Percentiles rank a stretch among this genome's conserved stretches.
phyloP scores from a whole-genome alignment of 2,888 invertebrate species.

The Chironomus tentans region DNA sequence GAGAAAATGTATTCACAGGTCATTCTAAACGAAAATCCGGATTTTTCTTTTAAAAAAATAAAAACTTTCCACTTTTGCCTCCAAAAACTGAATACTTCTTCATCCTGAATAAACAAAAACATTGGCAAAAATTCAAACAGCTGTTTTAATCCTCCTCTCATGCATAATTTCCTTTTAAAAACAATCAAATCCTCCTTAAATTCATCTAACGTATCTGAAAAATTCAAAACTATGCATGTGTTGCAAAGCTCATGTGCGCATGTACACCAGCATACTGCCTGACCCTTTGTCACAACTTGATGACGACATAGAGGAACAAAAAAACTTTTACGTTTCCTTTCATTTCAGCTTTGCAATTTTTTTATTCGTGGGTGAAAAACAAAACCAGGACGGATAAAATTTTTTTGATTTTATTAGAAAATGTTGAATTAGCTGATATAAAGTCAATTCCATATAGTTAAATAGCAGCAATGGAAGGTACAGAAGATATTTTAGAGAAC shows the following conservation, averaged over 20 bases:
- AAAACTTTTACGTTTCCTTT: background rate
- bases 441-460: constrained; percentile 4
- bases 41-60: too few species aligned
- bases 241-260: background rate
- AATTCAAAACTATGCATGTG: background rate
- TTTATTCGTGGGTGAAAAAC: background rate
- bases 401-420: background rate
- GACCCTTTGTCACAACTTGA: background rate
- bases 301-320: background rate
- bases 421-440: background rate
- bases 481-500: background rate
- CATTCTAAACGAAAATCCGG: too few species aligned
- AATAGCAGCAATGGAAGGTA: background rate
- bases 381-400: background rate
- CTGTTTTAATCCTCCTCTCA: too few species aligned
- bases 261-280: background rate
- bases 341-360: background rate
- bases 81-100: too few species aligned
- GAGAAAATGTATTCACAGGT: too few species aligned
- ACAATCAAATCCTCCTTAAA: background rate
- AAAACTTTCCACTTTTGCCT: too few species aligned
- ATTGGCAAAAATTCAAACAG: too few species aligned
- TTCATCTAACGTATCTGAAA: background rate
- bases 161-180: too few species aligned
- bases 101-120: too few species aligned